Conservation (phyloP, 30 jellyfish, hydroid and myxozoan species). For the Hydra vulgaris region DNA sequence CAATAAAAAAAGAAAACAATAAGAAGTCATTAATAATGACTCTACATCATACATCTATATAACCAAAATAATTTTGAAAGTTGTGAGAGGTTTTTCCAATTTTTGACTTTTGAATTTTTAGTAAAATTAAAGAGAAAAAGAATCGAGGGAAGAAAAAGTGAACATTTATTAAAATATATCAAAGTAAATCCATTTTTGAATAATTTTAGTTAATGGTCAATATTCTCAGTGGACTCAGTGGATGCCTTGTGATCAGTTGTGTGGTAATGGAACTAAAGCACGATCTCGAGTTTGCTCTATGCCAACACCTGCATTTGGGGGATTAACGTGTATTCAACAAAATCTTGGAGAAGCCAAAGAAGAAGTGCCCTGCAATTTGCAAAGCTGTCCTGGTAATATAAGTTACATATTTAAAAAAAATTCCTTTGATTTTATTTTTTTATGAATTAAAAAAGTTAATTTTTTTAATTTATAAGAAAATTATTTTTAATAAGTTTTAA, state of each 20-base stretch:
- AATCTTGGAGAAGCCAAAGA: constrained; percentile 28
- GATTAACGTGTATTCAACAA: constrained; percentile 44
- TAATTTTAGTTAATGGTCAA: constrained; percentile 44
- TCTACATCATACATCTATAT: too few species aligned
- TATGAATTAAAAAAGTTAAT: not conserved
- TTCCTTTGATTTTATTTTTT: too few species aligned
- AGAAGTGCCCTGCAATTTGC: constrained; percentile 29
- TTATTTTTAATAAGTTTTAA: not conserved
- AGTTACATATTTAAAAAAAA: not conserved
- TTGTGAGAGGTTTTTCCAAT: too few species aligned
- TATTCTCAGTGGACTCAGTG: constrained; percentile 69
- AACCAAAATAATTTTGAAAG: too few species aligned
- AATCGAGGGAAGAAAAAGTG: too few species aligned
- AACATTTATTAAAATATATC: too few species aligned
- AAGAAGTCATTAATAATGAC: too few species aligned
- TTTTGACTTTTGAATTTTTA: too few species aligned
- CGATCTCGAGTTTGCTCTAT: constrained; percentile 56
- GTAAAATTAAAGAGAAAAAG: too few species aligned
- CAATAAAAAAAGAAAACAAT: too few species aligned
- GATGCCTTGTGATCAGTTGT: constrained; percentile 47
- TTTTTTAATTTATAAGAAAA: not conserved
- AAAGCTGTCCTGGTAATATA: constrained; percentile 57
- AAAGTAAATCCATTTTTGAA: not conserved
- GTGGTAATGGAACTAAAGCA: constrained; percentile 67
- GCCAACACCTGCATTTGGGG: constrained; percentile 71